phyloP scores from a whole-genome alignment of 92 coral and sea anemone species.

The Virgularia gustaviana region DNA sequence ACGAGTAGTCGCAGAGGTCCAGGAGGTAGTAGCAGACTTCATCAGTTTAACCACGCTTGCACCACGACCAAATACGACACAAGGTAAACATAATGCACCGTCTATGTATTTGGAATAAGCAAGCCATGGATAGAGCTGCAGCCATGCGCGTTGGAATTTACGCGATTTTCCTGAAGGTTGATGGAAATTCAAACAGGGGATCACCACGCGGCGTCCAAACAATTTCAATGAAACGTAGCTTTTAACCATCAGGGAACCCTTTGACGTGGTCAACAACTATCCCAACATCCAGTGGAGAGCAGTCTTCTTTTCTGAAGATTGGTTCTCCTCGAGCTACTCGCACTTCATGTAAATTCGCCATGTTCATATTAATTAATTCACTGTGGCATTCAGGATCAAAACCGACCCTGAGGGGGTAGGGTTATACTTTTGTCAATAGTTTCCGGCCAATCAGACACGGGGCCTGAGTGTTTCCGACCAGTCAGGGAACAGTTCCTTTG shows the following conservation, averaged over 20 bases:
- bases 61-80: constrained; percentile 34
- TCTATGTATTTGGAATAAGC: constrained; percentile 43
- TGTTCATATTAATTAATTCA: too few species aligned
- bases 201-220: constrained; percentile 14
- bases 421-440: too few species aligned
- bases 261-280: neutral
- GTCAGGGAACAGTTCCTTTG: too few species aligned
- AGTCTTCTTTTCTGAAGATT: neutral
- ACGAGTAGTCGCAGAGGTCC: constrained; percentile 46
- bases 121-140: constrained; percentile 27
- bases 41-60: constrained; percentile 11
- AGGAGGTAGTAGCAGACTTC: constrained; percentile 30
- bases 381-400: too few species aligned
- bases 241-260: constrained; percentile 5
- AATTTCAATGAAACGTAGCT: constrained; percentile 10
- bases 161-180: constrained; percentile 21
- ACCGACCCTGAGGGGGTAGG: too few species aligned
- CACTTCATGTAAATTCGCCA: too few species aligned
- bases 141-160: constrained; percentile 35
- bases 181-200: constrained; percentile 8
- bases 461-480: too few species aligned
- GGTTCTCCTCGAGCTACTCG: constrained; percentile 14
- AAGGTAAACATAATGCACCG: constrained; percentile 50
- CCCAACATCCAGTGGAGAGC: constrained; percentile 35
- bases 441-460: too few species aligned